Conservation (phyloP, 2,797 vertebrate species). For the Leptoclinus maculatus region DNA sequence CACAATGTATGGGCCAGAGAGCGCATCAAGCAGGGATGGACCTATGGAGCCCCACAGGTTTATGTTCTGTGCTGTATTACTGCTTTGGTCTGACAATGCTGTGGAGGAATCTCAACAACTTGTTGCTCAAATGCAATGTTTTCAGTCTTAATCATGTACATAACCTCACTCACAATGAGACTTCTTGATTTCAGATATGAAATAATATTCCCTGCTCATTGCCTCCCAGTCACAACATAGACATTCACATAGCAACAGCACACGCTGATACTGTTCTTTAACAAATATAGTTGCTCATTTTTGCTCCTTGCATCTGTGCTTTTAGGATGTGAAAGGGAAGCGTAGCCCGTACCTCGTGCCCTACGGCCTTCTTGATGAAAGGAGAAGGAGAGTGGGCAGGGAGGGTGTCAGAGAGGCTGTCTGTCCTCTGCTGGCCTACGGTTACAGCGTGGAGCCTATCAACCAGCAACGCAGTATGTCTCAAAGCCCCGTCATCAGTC, state of each 20-base stretch:
- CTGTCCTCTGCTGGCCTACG: conserved; percentile 90
- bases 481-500: conserved; percentile 14
- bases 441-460: conserved; percentile 91
- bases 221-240: background rate
- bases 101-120: background rate
- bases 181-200: background rate
- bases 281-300: background rate
- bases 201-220: background rate
- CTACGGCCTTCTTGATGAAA: conserved; percentile 91
- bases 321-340: conserved; percentile 92
- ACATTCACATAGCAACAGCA: background rate
- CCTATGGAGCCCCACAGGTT: conserved; percentile 92
- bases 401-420: conserved; percentile 88
- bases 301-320: conserved; percentile 21
- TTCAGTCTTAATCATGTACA: background rate
- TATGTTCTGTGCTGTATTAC: conserved; percentile 5
- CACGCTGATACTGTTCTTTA: background rate
- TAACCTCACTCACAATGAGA: background rate
- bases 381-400: conserved; percentile 86
- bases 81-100: background rate
- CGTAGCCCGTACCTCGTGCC: conserved; percentile 92
- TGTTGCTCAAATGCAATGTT: background rate
- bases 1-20: conserved; percentile 95
- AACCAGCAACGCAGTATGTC: conserved; percentile 89
- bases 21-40: conserved; percentile 94